A percentile compares a stretch with the other conserved stretches of the same genome.
phyloP scores from a whole-genome alignment of 2,797 vertebrate genomes.

The Lepus townsendii region DNA sequence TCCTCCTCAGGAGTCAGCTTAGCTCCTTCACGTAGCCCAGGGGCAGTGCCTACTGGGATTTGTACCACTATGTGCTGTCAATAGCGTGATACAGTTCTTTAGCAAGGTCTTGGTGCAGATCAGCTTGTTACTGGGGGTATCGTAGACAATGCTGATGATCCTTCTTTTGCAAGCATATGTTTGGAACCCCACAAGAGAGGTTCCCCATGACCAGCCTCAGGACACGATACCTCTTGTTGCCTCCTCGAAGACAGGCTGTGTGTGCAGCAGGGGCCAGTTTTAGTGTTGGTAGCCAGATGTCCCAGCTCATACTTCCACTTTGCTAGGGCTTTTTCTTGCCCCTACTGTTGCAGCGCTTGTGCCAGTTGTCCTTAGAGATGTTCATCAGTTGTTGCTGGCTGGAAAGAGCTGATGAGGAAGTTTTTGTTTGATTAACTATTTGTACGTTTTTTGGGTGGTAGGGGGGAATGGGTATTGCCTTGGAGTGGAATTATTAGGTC shows the following conservation, averaged over 20 bases:
- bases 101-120: conserved; percentile 99
- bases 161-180: conserved; percentile 98
- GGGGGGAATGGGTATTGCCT: neutral
- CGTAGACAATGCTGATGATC: conserved; percentile 99
- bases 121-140: conserved; percentile 98
- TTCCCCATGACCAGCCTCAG: conserved; percentile 97
- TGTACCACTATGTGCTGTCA: conserved; percentile 98
- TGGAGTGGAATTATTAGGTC: neutral
- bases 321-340: too few relatives aligned
- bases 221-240: conserved; percentile 98
- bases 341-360: too few relatives aligned
- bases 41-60: conserved; percentile 96
- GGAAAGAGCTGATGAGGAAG: neutral
- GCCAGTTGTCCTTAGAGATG: too few relatives aligned
- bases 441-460: neutral
- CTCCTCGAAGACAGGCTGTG: conserved; percentile 97
- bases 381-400: too few relatives aligned
- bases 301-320: too few relatives aligned
- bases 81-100: conserved; percentile 98
- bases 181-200: conserved; percentile 98
- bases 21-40: conserved; percentile 98
- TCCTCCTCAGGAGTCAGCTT: conserved; percentile 93
- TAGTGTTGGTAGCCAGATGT: too few relatives aligned
- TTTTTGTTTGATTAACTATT: conserved; percentile 39
- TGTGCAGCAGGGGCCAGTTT: conserved; percentile 98